Evolutionary conservation across 2,113 vertebrate species (phyloP).

Genomic region (Dromaius novaehollandiae): DNA sequence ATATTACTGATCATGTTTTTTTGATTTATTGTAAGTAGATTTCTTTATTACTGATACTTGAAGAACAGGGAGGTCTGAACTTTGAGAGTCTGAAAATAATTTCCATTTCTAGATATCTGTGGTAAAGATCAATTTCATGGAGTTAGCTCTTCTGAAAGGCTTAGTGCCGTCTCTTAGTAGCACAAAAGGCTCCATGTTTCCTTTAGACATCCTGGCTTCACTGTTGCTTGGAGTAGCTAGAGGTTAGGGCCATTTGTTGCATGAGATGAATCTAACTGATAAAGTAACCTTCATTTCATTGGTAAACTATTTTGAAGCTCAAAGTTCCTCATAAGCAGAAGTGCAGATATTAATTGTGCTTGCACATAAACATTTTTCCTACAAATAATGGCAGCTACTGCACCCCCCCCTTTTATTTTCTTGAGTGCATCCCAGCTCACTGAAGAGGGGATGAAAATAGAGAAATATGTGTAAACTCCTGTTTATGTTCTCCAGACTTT

Average conservation of each 20-base stretch:
- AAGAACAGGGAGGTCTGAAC: neutral
- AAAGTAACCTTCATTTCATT: neutral
- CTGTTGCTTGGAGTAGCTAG: neutral
- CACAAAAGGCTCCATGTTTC: neutral
- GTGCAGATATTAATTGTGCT: neutral
- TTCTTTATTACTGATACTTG: neutral
- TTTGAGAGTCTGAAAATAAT: neutral
- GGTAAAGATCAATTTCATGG: neutral
- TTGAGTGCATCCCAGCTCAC: neutral
- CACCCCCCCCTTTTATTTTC: neutral
- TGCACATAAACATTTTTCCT: neutral
- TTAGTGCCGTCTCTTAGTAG: neutral
- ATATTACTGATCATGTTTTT: neutral
- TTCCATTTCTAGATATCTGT: neutral
- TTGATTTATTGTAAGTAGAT: neutral
- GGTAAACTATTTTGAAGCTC: neutral
- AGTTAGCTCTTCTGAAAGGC: neutral
- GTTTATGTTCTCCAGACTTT: neutral
- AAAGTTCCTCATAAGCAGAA: neutral
- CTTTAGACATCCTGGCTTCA: neutral
- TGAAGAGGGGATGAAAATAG: neutral
- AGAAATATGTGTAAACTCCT: neutral
- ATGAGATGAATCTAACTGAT: neutral
- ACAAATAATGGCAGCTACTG: rapidly evolving
- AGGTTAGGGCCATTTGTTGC: neutral